Evolutionary conservation across 1,140 invertebrate genomes (phyloP).

Genomic region (Bombus waltoni): DNA sequence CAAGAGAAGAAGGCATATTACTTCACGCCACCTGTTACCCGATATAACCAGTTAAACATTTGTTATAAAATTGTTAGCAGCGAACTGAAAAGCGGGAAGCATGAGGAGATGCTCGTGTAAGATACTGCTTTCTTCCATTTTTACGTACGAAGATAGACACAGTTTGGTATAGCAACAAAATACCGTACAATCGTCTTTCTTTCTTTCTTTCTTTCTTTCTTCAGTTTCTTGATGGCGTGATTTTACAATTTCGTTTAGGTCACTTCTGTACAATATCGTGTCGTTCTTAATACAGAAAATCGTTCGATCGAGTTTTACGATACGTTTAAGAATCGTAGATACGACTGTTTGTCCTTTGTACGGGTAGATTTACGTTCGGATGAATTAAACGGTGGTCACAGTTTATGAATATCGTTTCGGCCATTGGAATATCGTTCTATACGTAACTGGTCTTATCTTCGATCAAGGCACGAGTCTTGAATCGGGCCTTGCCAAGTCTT

Average conservation of each 20-base stretch:
- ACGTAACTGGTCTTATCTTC: conserved; percentile 67
- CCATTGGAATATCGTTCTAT: conserved; percentile 41
- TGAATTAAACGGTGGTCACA: conserved; percentile 28
- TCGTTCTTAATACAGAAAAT: background rate
- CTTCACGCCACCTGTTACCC: conserved; percentile 17
- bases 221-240: background rate
- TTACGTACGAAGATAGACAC: conserved; percentile 55
- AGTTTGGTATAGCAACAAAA: conserved; percentile 57
- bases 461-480: conserved; percentile 62
- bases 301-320: background rate
- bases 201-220: no score
- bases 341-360: background rate
- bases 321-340: conserved; percentile 22
- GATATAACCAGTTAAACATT: conserved; percentile 12
- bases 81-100: conserved; percentile 50
- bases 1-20: conserved; percentile 24
- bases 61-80: conserved; percentile 50
- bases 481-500: conserved; percentile 58
- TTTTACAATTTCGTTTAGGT: background rate
- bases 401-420: background rate
- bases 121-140: conserved; percentile 18
- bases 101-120: conserved; percentile 35
- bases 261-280: conserved; percentile 7
- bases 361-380: conserved; percentile 18
- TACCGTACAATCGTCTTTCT: background rate